Base-by-base conservation (phyloP, 1,140 invertebrate species). In the Drosophila pandora region DNA sequence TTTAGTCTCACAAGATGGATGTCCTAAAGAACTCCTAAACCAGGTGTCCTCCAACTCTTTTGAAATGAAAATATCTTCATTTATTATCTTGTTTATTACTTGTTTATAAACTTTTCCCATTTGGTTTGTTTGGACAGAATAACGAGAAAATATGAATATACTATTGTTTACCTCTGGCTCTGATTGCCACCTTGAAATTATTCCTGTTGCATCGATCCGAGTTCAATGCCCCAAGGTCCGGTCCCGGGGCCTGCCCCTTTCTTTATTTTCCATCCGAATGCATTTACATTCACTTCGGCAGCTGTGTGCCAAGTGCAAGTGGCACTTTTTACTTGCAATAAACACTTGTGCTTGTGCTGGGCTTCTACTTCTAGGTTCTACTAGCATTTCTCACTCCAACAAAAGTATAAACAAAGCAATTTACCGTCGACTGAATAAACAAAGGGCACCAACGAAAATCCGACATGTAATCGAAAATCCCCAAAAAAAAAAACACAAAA, bases 241-340 rank as follows among this genome's bases (percentile, higher is more conserved):
- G 22, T 17, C n/a, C 7, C 7, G 30, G 21, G 22, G 17, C n/a
- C 7, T 12, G 17, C 21, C 1, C 2, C 7, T 23, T 25, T 9
- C 10, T 21, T 56, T 34, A 8, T 2, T 30, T 10, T 21, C 39
- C n/a, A 32, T 32, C 49, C 2, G 47, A 23, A 21, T 64, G 60
- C 63, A 25, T 28, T 30, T 7, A 8, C 30, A 13, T 21, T 37
- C 0, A 39, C 13, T 50, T 53, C 23, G 39, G 23, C 48, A 57
- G 37, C 28, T 61, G 52, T 43, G 37, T 49, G 43, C 52, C 32
- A 28, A 49, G 71, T 79, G 63, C 75, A 75, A 65, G 79, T 79
- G 79, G 60, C 64, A 79, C 79, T 82, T 82, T 82, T 82, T 82
- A 82, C 75, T 82, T 82, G 74, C 72, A 77, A 81, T 81, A 82